Evolutionary conservation across 2,113 vertebrate genomes (phyloP).

Genomic region (Murina feae): DNA sequence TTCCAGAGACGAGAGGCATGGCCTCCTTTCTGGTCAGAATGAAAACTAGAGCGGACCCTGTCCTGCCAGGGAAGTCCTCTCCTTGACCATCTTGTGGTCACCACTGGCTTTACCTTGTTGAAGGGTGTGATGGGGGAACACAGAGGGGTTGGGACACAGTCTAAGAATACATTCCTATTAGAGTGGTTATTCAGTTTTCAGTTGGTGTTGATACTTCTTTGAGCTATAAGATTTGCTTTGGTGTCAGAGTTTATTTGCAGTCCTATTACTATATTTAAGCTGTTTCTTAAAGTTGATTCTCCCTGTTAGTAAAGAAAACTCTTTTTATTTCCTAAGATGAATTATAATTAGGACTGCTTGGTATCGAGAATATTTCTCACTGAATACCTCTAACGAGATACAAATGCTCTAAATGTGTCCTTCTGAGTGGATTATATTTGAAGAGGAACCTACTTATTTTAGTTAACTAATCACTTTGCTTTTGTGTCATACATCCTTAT

Average conservation of each 20-base stretch:
- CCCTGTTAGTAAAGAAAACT: constrained; percentile 30
- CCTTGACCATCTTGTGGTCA: not conserved
- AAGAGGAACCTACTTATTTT: constrained; percentile 59
- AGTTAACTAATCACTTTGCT: constrained; percentile 54
- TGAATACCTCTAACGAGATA: constrained; percentile 61
- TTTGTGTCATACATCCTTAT: constrained; percentile 42
- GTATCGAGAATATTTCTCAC: constrained; percentile 49
- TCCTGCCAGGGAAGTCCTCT: not conserved
- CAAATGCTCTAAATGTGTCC: constrained; percentile 58
- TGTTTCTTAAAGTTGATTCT: constrained; percentile 29
- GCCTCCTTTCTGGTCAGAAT: not conserved
- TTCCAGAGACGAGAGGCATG: not conserved
- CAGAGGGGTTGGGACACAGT: not conserved
- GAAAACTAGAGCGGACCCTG: not conserved
- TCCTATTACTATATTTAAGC: constrained; percentile 27
- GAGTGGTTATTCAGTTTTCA: constrained; percentile 26
- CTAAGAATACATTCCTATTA: not conserved
- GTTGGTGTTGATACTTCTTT: not conserved
- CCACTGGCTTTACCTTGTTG: not conserved
- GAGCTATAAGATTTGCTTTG: not conserved
- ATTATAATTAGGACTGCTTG: constrained; percentile 47
- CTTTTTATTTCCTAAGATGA: constrained; percentile 49
- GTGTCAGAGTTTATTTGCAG: constrained; percentile 21
- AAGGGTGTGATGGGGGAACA: not conserved
- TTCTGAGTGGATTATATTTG: constrained; percentile 55